Evolutionary conservation across 2,888 invertebrate species (phyloP).

Genomic region (Aquatica leii): DNA sequence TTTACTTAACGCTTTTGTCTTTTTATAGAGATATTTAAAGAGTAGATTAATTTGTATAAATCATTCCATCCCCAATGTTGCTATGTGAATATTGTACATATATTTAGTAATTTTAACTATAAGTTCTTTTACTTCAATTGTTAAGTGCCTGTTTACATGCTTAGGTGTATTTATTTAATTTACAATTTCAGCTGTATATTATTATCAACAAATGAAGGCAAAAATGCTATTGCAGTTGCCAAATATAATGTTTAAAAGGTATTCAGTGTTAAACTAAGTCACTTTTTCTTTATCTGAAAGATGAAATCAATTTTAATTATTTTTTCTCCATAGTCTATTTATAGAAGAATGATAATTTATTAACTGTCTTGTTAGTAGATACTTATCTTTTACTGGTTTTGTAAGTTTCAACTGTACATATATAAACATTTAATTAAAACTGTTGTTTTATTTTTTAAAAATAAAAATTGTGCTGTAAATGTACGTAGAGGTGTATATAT

Average conservation of each 20-base stretch:
- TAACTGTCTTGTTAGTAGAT: conserved; percentile 7
- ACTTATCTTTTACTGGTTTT: conserved; percentile 20
- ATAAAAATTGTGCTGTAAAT: too few species aligned
- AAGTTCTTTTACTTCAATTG: conserved; percentile 17
- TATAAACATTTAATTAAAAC: conserved; percentile 18
- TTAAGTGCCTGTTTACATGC: conserved; percentile 30
- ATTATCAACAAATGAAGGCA: not conserved
- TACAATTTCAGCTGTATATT: conserved; percentile 7
- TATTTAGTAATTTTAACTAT: not conserved
- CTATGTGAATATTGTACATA: conserved; percentile 20
- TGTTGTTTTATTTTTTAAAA: conserved; percentile 11
- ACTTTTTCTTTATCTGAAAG: conserved; percentile 4
- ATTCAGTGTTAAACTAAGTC: conserved; percentile 13
- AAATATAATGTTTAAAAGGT: not conserved
- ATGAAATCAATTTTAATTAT: too few species aligned
- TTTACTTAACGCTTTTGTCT: too few species aligned
- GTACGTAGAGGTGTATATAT: too few species aligned
- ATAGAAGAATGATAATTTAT: not conserved
- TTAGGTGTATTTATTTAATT: conserved; percentile 26
- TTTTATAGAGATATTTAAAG: too few species aligned
- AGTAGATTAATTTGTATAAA: not conserved
- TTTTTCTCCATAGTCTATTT: too few species aligned
- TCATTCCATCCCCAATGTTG: conserved; percentile 6
- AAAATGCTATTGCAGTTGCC: not conserved
- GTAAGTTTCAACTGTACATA: conserved; percentile 25